Evolutionary conservation across 2,797 vertebrate species (phyloP).

Genomic region (Sylvia borin): DNA sequence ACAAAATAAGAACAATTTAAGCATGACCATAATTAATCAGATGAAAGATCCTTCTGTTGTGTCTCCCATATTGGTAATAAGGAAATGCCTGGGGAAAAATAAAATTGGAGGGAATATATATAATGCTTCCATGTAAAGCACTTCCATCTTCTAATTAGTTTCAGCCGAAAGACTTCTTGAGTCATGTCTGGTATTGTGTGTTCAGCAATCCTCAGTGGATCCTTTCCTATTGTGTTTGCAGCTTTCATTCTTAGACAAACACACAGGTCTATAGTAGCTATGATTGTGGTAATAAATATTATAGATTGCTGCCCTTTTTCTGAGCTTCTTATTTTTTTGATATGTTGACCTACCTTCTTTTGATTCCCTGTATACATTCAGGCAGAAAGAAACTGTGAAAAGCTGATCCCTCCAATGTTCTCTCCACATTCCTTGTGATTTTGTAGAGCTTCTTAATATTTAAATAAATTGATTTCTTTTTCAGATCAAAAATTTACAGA

Average conservation of each 20-base stretch:
- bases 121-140: background rate
- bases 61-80: background rate
- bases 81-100: background rate
- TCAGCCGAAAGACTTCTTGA: background rate
- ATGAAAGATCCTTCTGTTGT: background rate
- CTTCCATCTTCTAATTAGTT: background rate
- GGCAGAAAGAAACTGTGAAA: background rate
- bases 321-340: background rate
- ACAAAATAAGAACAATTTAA: background rate
- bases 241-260: background rate
- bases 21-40: background rate
- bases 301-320: background rate
- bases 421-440: background rate
- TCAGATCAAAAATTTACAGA: background rate
- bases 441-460: background rate
- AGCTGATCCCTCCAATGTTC: accelerated
- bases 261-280: background rate
- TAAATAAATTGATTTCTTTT: background rate
- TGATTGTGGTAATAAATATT: background rate
- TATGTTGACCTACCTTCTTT: background rate
- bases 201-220: background rate
- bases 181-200: background rate
- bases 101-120: background rate
- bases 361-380: background rate
- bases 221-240: background rate